These are phyloP conservation scores for Koerneria pararmatus DNA, from an alignment of 2,888 invertebrate genomes.

Conservation along the genomic window DNA sequence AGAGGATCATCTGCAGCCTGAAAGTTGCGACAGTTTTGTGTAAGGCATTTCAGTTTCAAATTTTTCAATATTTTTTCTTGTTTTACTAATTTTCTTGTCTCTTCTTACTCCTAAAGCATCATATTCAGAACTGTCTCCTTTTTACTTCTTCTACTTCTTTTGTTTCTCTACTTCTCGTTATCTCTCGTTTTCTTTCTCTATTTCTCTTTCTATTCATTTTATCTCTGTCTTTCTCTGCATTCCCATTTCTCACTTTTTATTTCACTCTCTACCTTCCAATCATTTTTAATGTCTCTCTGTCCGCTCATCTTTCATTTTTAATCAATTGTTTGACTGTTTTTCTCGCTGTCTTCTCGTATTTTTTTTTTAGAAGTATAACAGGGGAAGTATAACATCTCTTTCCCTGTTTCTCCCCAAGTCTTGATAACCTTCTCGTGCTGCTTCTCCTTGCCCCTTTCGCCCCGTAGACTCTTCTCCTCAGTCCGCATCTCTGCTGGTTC, in stretches of 20 bases:
- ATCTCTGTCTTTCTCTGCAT: too few species aligned
- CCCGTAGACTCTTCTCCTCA: conserved; percentile 52
- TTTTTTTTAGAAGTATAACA: too few species aligned
- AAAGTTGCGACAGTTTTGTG: not conserved
- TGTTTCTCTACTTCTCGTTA: too few species aligned
- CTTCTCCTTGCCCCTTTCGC: conserved; percentile 25
- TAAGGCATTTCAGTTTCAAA: not conserved
- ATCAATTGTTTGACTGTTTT: too few species aligned
- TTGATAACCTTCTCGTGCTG: conserved; percentile 30
- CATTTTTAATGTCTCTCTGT: not conserved
- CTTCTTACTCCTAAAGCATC: too few species aligned
- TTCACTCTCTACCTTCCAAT: not conserved
- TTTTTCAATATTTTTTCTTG: too few species aligned
- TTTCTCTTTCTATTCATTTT: too few species aligned
- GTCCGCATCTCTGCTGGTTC: conserved; percentile 42
- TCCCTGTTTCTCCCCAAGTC: not conserved
- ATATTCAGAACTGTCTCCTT: too few species aligned
- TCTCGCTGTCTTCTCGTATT: too few species aligned
- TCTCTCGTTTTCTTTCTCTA: too few species aligned
- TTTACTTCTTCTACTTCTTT: too few species aligned
- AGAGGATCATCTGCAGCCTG: conserved; percentile 50
- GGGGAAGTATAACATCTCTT: not conserved
- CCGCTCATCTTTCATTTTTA: conserved; percentile 2
- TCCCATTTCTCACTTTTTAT: not conserved
- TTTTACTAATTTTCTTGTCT: too few species aligned